Percentiles rank a stretch among this genome's conserved stretches.
These are phyloP conservation scores for Champsocephalus gunnari DNA, from an alignment of 2,797 vertebrate species.

Conservation along the genomic window DNA sequence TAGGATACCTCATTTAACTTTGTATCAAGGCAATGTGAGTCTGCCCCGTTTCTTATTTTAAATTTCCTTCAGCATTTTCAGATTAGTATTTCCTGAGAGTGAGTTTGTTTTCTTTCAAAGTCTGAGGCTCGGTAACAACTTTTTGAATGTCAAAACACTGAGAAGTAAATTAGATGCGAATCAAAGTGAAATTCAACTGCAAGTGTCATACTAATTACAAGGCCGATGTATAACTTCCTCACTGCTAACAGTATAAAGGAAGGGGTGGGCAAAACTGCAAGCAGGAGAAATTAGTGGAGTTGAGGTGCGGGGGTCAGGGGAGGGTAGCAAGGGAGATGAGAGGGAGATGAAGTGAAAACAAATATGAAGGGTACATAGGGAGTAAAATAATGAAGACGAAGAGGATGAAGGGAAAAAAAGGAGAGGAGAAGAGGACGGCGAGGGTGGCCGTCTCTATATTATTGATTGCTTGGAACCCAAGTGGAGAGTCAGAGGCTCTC, in stretches of 20 bases:
- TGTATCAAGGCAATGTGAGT: conserved; percentile 41
- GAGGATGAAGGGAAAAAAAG: conserved; percentile 43
- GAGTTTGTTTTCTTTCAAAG: conserved; percentile 49
- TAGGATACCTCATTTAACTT: conserved; percentile 52
- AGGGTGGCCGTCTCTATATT: conserved; percentile 56
- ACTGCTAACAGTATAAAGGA: conserved; percentile 23
- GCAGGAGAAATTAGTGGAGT: conserved; percentile 37
- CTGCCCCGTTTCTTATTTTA: conserved; percentile 1
- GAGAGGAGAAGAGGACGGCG: conserved; percentile 35
- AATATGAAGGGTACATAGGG: conserved; percentile 6
- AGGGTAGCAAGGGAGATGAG: not conserved
- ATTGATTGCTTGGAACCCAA: conserved; percentile 73
- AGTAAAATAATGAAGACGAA: conserved; percentile 52
- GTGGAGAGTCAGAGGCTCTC: conserved; percentile 59
- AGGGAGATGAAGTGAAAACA: conserved; percentile 31
- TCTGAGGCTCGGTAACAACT: conserved; percentile 36
- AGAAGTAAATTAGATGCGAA: conserved; percentile 50
- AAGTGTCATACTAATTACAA: conserved; percentile 59
- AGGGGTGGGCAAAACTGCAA: conserved; percentile 22
- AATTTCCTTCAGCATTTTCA: conserved; percentile 45
- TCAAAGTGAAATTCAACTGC: conserved; percentile 48
- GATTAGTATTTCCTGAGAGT: conserved; percentile 52
- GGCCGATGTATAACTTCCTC: conserved; percentile 39
- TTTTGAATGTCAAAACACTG: conserved; percentile 57
- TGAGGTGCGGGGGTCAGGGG: conserved; percentile 28